Evolutionary conservation across 2,797 vertebrate species (phyloP).

Genomic region (Tiaroga cobitis): DNA sequence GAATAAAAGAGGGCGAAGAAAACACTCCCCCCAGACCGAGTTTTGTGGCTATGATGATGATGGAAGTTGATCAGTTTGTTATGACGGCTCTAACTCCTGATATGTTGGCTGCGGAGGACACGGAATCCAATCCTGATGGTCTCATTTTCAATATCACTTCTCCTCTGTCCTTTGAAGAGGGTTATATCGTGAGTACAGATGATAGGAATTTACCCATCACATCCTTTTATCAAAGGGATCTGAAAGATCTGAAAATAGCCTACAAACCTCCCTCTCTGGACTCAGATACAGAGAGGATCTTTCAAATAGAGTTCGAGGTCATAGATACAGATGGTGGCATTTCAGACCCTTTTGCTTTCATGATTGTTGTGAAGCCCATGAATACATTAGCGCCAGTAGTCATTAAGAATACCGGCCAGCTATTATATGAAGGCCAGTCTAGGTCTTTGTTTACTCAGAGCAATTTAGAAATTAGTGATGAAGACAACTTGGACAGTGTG

Average conservation of each 20-base stretch:
- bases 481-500: slow-evolving; percentile 88
- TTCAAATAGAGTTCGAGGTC: slow-evolving; percentile 91
- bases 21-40: slow-evolving; percentile 93
- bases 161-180: slow-evolving; percentile 86
- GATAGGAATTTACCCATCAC: slow-evolving; percentile 92
- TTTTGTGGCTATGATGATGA: slow-evolving; percentile 96
- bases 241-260: slow-evolving; percentile 89
- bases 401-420: slow-evolving; percentile 89
- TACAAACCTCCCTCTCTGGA: slow-evolving; percentile 90
- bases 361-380: slow-evolving; percentile 96
- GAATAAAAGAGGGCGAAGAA: slow-evolving; percentile 84
- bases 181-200: slow-evolving; percentile 93
- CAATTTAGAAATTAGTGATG: slow-evolving; percentile 90
- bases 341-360: slow-evolving; percentile 92
- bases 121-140: slow-evolving; percentile 83
- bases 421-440: slow-evolving; percentile 95
- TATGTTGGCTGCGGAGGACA: slow-evolving; percentile 91
- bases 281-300: slow-evolving; percentile 88
- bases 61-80: slow-evolving; percentile 97
- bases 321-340: slow-evolving; percentile 89
- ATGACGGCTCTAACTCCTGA: slow-evolving; percentile 92
- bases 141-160: slow-evolving; percentile 94
- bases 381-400: slow-evolving; percentile 91
- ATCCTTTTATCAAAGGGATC: slow-evolving; percentile 90
- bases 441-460: slow-evolving; percentile 83